Percentiles rank a stretch among this genome's conserved stretches.
These are phyloP conservation scores for Beroe forskalii DNA, from an alignment of 37 sponge, comb jelly and placozoan genomes.

Conservation along the genomic window DNA sequence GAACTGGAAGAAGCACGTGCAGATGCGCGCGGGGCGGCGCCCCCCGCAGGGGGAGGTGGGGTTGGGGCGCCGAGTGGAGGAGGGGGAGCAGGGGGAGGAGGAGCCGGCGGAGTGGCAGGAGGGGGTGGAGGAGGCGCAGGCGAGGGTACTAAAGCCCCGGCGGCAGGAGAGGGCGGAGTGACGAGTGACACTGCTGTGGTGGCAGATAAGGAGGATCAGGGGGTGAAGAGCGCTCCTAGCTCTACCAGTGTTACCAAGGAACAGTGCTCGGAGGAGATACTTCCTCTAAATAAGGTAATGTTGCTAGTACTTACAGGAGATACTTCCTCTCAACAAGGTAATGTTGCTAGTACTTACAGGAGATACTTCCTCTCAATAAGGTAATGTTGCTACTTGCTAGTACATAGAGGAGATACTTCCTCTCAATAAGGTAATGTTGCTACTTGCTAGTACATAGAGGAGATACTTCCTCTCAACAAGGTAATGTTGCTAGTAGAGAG, in stretches of 20 bases:
- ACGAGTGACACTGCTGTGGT: not conserved
- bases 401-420: too few relatives aligned
- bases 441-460: too few relatives aligned
- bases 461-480: too few relatives aligned
- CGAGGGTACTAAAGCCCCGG: not conserved
- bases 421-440: too few relatives aligned
- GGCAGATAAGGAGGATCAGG: not conserved
- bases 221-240: slow-evolving; percentile 28
- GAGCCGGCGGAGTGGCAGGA: not conserved
- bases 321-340: too few relatives aligned
- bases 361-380: too few relatives aligned
- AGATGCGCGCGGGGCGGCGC: not conserved
- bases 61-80: not conserved
- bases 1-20: slow-evolving; percentile 30
- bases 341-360: too few relatives aligned
- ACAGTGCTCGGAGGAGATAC: not conserved
- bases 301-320: too few relatives aligned
- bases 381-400: too few relatives aligned
- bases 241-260: slow-evolving; percentile 41
- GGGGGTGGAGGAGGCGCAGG: not conserved
- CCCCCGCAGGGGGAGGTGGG: not conserved
- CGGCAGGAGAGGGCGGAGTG: not conserved
- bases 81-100: not conserved
- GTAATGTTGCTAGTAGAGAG: too few relatives aligned
- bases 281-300: too few relatives aligned